Evolutionary conservation across 1,140 invertebrate species (phyloP), one percentile per base, ranked within the genome.

Genomic region (Aphelinus certus): DNA sequence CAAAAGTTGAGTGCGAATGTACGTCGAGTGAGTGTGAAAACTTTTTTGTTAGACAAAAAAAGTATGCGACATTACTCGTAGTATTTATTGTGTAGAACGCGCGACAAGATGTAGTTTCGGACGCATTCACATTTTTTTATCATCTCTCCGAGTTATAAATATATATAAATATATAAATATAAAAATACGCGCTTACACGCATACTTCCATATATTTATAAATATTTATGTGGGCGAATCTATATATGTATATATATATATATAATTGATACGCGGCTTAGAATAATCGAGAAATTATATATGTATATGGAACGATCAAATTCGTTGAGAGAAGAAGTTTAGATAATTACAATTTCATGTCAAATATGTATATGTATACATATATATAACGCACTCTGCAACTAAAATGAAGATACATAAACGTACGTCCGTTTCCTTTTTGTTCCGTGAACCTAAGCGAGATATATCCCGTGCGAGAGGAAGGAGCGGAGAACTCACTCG

Each of bases 351-450:
- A 73, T 65, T 43, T 65, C 48, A 64, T 58, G 71, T 49, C 55
- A 56, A 45, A 76, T 60, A 53, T 67, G 26, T 26, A 26, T 26
- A 26, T 26, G 26, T 67, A 76, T 69, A 69, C 45, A 76, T 71
- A 65, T 77, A 75, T 75, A 74, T 76, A 47, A 79, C 58, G 73
- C 75, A 69, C 56, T 69, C 70, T 70, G 64, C 56, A 76, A 77
- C 47, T 73, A 64, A 73, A 57, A 77, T 71, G 71, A 68, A 57
- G 65, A 26, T 9, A 62, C 51, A 55, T 47, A 57, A 55, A 66
- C 64, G 26, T 26, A 47, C 61, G 55, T 70, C 60, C 55, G 26
- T 71, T 60, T 71, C 47, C 26, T 26, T 26, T 69, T 75, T 75
- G 51, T 75, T 68, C n/a, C 57, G 46, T 7, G 9, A 26, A 26